Conservation (phyloP, 35 echinoderm and acorn worm species). For the Patiria miniata region DNA sequence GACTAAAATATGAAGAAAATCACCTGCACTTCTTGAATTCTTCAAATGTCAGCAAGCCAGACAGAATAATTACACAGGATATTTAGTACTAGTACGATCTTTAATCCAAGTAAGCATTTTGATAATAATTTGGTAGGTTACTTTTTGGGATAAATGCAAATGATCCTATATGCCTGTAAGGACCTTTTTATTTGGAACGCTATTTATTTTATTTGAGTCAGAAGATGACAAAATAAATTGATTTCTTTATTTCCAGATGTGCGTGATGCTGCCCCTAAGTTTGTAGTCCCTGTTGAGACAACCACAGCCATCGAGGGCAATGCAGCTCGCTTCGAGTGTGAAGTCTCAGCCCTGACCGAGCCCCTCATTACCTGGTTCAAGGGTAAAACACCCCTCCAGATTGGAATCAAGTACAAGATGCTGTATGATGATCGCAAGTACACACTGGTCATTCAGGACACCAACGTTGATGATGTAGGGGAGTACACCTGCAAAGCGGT, state of each 20-base stretch:
- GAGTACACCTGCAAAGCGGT: slow-evolving; percentile 80
- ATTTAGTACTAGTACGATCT: too few species aligned
- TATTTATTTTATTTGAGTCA: too few species aligned
- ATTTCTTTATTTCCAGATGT: slow-evolving; percentile 54
- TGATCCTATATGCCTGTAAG: too few species aligned
- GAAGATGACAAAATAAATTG: too few species aligned
- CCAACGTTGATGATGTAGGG: slow-evolving; percentile 85
- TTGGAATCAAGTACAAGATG: slow-evolving; percentile 98
- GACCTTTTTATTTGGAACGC: too few species aligned
- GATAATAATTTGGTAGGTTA: too few species aligned
- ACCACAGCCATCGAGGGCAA: slow-evolving; percentile 85
- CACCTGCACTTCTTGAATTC: too few species aligned
- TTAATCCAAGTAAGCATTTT: too few species aligned
- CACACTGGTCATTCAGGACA: slow-evolving; percentile 89
- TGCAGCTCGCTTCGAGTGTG: slow-evolving; percentile 92
- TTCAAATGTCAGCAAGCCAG: too few species aligned
- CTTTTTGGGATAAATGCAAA: too few species aligned
- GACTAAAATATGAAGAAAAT: too few species aligned
- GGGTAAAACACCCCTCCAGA: slow-evolving; percentile 53
- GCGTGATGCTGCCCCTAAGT: slow-evolving; percentile 88
- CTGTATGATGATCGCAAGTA: slow-evolving; percentile 97
- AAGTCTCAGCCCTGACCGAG: slow-evolving; percentile 88
- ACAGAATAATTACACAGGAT: too few species aligned
- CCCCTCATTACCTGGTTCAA: slow-evolving; percentile 89
- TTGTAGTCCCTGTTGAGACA: slow-evolving; percentile 68